Conservation (phyloP, 1,140 invertebrate species). For the Rhopalosiphum maidis region DNA sequence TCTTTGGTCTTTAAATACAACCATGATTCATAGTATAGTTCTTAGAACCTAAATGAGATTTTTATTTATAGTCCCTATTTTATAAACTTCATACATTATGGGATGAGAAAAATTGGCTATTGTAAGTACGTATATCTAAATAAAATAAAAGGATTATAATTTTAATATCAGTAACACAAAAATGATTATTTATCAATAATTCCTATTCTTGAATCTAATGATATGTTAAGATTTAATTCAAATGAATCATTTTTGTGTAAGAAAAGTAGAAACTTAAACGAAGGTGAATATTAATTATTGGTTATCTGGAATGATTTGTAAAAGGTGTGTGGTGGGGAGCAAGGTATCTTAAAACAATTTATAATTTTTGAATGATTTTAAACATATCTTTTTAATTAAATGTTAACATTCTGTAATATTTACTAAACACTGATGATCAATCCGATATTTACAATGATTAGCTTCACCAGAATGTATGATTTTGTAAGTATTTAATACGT, state of each 20-base stretch:
- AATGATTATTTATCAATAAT: neutral
- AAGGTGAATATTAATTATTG: neutral
- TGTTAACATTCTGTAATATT: too few species aligned
- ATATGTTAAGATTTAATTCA: neutral
- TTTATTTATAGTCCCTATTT: neutral
- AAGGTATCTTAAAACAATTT: neutral
- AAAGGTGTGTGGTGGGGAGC: neutral
- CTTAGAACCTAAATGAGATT: neutral
- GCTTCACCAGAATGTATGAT: too few species aligned
- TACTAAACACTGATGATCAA: too few species aligned
- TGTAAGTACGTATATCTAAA: neutral
- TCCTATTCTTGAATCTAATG: neutral
- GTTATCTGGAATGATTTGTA: neutral
- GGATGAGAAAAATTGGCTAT: neutral
- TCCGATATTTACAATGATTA: too few species aligned
- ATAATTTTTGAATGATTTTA: too few species aligned
- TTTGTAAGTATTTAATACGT: too few species aligned
- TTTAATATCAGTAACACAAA: neutral
- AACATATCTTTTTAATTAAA: too few species aligned
- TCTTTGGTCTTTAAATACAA: neutral
- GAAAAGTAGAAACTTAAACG: neutral
- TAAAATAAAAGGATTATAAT: neutral
- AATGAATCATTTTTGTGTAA: neutral
- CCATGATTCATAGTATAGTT: neutral
- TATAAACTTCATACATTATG: neutral